Percentiles rank a stretch among this genome's conserved stretches.
These are phyloP conservation scores for Progne subis DNA, from an alignment of 2,113 vertebrate species.

Conservation along the genomic window DNA sequence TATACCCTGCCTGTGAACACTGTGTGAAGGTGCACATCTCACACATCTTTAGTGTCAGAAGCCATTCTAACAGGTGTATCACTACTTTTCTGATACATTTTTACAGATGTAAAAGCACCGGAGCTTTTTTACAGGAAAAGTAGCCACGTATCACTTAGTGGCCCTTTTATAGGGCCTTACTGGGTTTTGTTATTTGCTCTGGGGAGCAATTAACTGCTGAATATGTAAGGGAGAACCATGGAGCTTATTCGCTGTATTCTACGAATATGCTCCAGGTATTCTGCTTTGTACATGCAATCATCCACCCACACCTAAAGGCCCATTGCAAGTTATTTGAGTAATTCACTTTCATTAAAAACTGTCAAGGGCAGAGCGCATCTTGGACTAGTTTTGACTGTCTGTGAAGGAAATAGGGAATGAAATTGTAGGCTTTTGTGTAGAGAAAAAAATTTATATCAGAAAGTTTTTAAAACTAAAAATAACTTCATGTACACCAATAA, in stretches of 20 bases:
- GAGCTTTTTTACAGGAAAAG: neutral
- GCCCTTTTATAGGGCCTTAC: neutral
- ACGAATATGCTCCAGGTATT: neutral
- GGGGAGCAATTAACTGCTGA: neutral
- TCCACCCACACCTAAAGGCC: constrained; percentile 22
- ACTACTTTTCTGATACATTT: neutral
- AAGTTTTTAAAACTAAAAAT: neutral
- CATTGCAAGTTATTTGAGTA: neutral
- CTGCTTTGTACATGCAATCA: neutral
- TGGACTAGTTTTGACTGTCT: neutral
- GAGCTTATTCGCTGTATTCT: neutral
- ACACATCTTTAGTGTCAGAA: neutral
- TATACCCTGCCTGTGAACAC: neutral
- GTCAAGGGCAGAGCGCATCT: neutral
- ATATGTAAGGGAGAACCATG: neutral
- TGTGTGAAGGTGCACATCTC: neutral
- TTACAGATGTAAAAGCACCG: neutral
- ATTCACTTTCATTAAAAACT: constrained; percentile 26
- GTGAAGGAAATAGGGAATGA: neutral
- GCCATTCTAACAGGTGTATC: constrained; percentile 14
- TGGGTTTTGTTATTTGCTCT: neutral
- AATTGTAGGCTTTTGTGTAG: neutral
- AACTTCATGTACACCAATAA: neutral
- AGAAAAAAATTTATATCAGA: neutral
- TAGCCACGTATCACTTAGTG: neutral